Conservation (phyloP, 2,113 vertebrate species). For the Indicator indicator region DNA sequence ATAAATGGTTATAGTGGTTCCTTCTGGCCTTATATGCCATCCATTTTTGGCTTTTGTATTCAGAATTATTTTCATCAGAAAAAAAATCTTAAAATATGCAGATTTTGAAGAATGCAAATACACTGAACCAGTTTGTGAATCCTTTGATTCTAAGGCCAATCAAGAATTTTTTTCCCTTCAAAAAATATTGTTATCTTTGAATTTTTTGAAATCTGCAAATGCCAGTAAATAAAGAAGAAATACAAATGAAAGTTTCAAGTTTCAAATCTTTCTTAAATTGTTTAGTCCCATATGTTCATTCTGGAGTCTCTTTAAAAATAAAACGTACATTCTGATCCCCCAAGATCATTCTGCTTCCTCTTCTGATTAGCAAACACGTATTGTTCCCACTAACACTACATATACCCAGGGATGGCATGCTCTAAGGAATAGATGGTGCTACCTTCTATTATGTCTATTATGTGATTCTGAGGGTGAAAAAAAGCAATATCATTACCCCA, state of each 20-base stretch:
- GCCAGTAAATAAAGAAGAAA: background rate
- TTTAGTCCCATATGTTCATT: constrained; percentile 5
- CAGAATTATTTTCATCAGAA: background rate
- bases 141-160: background rate
- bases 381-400: background rate
- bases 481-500: background rate
- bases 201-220: background rate
- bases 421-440: background rate
- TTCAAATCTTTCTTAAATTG: background rate
- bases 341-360: background rate
- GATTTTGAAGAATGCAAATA: background rate
- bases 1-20: background rate
- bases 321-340: constrained; percentile 44
- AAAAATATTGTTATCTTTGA: background rate
- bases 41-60: background rate
- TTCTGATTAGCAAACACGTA: background rate
- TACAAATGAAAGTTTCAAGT: background rate
- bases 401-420: fast-evolving
- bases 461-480: background rate
- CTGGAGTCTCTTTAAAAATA: constrained; percentile 37
- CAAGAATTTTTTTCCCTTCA: background rate
- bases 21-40: background rate
- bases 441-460: background rate
- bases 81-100: background rate
- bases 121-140: background rate